phyloP scores from a whole-genome alignment of 2,797 vertebrate genomes.

The Coendou prehensilis region DNA sequence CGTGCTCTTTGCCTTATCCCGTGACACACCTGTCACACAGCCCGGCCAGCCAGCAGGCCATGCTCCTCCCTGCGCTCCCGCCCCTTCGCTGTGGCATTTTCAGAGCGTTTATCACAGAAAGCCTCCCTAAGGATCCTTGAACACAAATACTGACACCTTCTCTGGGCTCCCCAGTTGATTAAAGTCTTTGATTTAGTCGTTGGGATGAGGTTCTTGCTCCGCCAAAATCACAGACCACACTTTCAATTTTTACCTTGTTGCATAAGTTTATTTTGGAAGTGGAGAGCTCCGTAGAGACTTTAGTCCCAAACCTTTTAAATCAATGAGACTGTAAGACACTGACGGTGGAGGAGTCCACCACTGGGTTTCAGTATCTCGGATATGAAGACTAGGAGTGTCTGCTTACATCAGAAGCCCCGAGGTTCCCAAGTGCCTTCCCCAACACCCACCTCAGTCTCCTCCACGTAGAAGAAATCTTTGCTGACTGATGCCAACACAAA shows the following conservation, averaged over 20 bases:
- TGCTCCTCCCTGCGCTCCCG: background rate
- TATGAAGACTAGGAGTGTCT: background rate
- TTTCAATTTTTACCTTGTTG: background rate
- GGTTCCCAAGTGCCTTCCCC: background rate
- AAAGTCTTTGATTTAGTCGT: background rate
- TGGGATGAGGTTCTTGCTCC: background rate
- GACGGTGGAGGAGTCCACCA: background rate
- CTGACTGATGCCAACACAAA: background rate
- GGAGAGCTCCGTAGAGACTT: background rate
- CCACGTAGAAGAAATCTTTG: background rate
- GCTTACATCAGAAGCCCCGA: background rate
- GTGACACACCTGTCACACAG: background rate
- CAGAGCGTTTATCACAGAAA: background rate
- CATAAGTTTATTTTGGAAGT: constrained; percentile 46
- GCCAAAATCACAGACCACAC: background rate
- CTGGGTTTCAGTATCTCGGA: background rate
- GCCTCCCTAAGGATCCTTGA: background rate
- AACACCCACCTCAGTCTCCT: background rate
- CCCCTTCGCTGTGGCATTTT: background rate
- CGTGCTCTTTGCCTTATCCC: background rate
- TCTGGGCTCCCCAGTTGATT: background rate
- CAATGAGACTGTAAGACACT: background rate
- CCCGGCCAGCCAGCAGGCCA: background rate
- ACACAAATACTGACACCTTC: background rate
- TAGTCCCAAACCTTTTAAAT: background rate